phyloP scores from a whole-genome alignment of 2,113 vertebrate species.

The Amia ocellicauda region DNA sequence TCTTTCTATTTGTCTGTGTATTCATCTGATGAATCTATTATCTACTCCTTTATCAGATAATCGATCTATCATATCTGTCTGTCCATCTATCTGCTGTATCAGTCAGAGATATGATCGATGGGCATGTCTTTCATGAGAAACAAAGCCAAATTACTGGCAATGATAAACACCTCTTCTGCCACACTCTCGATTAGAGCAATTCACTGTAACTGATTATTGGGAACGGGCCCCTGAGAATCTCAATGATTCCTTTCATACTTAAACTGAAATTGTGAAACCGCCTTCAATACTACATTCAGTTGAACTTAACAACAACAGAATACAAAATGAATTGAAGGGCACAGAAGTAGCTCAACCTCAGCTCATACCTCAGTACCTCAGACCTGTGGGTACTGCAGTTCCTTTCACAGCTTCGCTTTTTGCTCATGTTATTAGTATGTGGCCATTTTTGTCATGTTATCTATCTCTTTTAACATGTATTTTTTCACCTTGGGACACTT shows the following conservation, averaged over 20 bases:
- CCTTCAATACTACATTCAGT: background rate
- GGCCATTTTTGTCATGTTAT: background rate
- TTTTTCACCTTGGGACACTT: background rate
- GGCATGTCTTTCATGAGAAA: conserved; percentile 31
- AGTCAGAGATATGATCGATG: background rate
- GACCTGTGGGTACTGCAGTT: too few relatives aligned
- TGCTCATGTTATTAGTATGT: background rate
- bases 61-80: too few relatives aligned
- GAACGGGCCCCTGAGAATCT: conserved; percentile 42
- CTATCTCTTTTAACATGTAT: background rate
- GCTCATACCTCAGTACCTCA: too few relatives aligned
- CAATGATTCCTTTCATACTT: conserved; percentile 56
- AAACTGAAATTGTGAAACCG: background rate
- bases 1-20: too few relatives aligned
- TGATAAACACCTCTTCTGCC: conserved; percentile 66
- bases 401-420: background rate
- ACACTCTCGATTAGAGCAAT: conserved; percentile 57
- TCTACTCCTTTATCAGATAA: too few relatives aligned
- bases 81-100: too few relatives aligned
- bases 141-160: conserved; percentile 54
- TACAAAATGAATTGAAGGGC: too few relatives aligned
- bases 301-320: too few relatives aligned
- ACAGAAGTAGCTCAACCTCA: background rate
- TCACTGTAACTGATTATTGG: conserved; percentile 59
- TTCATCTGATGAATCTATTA: too few relatives aligned